phyloP scores from a whole-genome alignment of 1,140 invertebrate genomes.

The Bursaphelenchus mucronatus region DNA sequence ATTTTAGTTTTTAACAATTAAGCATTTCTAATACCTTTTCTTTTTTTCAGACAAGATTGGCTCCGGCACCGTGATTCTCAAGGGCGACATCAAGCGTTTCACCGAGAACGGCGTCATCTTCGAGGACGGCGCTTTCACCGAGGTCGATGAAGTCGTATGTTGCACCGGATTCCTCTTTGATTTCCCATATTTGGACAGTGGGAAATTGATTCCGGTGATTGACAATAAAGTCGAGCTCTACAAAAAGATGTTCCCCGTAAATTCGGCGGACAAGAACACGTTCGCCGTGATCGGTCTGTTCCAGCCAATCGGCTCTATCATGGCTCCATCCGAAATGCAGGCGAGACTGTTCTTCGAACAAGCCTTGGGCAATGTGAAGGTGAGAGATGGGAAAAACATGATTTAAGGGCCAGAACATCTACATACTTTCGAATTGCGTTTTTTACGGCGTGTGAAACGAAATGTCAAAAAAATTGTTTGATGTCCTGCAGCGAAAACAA shows the following conservation, averaged over 20 bases:
- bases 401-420: no score
- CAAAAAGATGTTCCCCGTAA: constrained; percentile 62
- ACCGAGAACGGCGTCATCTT: constrained; percentile 61
- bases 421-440: no score
- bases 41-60: constrained; percentile 61
- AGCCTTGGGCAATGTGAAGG: neutral
- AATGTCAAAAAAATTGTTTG: no score
- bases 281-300: constrained; percentile 62
- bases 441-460: no score
- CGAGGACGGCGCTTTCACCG: constrained; percentile 55
- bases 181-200: constrained; percentile 50
- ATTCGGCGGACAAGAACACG: constrained; percentile 48
- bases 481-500: no score
- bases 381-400: no score
- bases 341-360: constrained; percentile 42
- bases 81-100: constrained; percentile 60
- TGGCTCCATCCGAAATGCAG: constrained; percentile 48
- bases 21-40: no score
- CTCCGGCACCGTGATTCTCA: constrained; percentile 61
- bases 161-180: constrained; percentile 61
- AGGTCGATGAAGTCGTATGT: constrained; percentile 47
- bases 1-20: no score
- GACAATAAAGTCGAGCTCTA: constrained; percentile 62
- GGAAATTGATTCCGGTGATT: constrained; percentile 36
- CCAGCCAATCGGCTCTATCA: constrained; percentile 43